phyloP scores from a whole-genome alignment of 2,113 vertebrate genomes.

The Ailuropoda melanoleuca region DNA sequence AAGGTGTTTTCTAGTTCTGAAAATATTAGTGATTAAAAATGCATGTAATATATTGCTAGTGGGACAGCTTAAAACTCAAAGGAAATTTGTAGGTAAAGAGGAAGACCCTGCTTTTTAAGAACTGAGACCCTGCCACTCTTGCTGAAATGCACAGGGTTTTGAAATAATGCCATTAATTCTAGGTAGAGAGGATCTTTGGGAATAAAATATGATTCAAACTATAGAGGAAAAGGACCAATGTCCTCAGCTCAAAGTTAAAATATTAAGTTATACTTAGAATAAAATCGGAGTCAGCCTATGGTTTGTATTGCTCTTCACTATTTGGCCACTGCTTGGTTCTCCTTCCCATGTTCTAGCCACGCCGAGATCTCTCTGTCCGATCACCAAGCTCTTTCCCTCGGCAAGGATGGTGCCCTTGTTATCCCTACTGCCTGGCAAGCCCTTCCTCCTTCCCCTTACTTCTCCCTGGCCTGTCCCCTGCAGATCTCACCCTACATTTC shows the following conservation, averaged over 20 bases:
- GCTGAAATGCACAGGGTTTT: background rate
- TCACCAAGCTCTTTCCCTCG: background rate
- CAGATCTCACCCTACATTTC: background rate
- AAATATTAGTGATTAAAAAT: background rate
- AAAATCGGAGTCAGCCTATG: background rate
- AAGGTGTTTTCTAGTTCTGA: background rate
- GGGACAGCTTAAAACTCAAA: background rate
- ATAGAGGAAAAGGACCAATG: background rate
- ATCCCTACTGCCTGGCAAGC: background rate
- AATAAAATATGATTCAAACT: background rate
- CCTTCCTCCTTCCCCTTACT: background rate
- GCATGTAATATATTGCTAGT: background rate
- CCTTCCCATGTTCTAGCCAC: background rate
- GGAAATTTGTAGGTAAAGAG: background rate
- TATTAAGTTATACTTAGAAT: background rate
- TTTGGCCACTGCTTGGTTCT: background rate
- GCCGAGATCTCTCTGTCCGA: rapidly evolving
- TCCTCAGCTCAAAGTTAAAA: background rate
- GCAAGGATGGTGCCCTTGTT: background rate
- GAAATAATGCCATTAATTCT: background rate
- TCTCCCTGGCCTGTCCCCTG: background rate
- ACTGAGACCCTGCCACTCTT: background rate
- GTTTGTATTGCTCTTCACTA: background rate
- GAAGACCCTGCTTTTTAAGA: background rate
- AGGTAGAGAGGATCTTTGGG: background rate